Percentiles rank a stretch among this genome's conserved stretches.
Conservation (phyloP, 2,113 vertebrate species). For the Nestor notabilis region DNA sequence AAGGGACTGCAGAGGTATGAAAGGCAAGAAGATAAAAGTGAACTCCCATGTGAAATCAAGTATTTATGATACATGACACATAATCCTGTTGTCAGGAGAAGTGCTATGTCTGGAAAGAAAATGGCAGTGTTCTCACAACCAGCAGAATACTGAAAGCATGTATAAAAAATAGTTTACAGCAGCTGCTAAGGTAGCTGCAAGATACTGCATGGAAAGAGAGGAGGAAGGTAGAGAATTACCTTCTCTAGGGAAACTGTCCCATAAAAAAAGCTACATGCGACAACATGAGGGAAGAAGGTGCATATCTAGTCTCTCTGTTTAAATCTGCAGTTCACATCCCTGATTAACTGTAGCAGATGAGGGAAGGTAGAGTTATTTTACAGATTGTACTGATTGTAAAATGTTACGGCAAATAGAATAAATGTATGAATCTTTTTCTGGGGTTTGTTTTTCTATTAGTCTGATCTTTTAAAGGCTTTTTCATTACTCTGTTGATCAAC, state of each 20-base stretch:
- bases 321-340: not conserved
- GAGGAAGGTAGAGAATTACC: not conserved
- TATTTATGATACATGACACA: not conserved
- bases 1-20: not conserved
- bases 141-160: not conserved
- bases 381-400: not conserved
- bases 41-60: not conserved
- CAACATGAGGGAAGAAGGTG: not conserved
- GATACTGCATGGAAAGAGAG: not conserved
- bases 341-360: not conserved
- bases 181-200: not conserved
- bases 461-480: not conserved
- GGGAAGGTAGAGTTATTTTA: not conserved
- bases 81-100: not conserved
- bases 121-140: not conserved
- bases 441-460: not conserved
- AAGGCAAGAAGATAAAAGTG: not conserved
- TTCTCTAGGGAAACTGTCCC: not conserved
- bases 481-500: not conserved
- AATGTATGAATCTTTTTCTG: not conserved
- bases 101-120: not conserved
- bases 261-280: not conserved
- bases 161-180: not conserved
- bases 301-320: not conserved
- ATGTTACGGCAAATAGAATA: not conserved